phyloP scores from a whole-genome alignment of 2,888 invertebrate species.

The Drosophila yooni region DNA sequence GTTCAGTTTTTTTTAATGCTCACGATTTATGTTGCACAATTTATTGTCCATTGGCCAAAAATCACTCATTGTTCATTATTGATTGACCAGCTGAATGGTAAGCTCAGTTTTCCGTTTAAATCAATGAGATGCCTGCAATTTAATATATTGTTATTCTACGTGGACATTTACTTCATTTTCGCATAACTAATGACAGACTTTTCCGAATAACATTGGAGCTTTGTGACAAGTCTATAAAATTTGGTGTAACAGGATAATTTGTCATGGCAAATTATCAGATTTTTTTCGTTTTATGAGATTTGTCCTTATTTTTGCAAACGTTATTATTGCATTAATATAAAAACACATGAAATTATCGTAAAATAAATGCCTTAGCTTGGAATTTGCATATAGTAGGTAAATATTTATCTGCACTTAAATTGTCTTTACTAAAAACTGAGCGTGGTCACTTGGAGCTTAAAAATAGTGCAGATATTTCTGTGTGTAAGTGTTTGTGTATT shows the following conservation, averaged over 20 bases:
- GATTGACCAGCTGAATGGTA: constrained; percentile 30
- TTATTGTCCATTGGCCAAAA: constrained; percentile 28
- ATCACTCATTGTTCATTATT: constrained; percentile 43
- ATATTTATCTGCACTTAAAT: too few species aligned
- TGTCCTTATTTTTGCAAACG: not conserved
- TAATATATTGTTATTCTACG: constrained; percentile 50
- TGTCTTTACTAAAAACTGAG: too few species aligned
- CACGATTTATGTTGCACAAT: constrained; percentile 53
- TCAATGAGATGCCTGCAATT: constrained; percentile 18
- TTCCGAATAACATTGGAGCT: not conserved
- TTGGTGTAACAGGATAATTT: not conserved
- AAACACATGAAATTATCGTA: too few species aligned
- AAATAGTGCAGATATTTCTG: not conserved
- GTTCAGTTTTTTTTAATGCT: constrained; percentile 12
- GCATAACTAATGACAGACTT: constrained; percentile 16
- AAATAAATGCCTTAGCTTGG: too few species aligned
- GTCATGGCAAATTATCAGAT: accelerated
- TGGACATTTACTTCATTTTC: constrained; percentile 30
- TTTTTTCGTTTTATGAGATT: not conserved
- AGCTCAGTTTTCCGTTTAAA: constrained; percentile 32
- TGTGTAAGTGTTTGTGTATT: not conserved
- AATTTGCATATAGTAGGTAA: too few species aligned
- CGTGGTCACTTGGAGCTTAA: not conserved
- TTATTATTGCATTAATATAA: not conserved
- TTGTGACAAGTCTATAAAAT: not conserved